A percentile compares a stretch with the other conserved stretches of the same genome.
These are phyloP conservation scores for Acholoe squamosa DNA, from an alignment of 2,888 invertebrate genomes.

Conservation along the genomic window DNA sequence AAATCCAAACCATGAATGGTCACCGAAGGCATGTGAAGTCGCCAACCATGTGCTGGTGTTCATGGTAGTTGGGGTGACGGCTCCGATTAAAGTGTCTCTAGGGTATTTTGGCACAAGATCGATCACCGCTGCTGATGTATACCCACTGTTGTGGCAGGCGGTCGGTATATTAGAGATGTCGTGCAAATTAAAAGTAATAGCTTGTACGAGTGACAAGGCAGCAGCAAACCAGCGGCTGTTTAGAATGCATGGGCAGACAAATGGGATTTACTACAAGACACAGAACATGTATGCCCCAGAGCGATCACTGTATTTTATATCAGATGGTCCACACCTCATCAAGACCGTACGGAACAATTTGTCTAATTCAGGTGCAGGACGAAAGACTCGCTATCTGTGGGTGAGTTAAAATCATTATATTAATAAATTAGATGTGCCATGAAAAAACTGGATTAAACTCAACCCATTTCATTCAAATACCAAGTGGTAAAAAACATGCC, in stretches of 20 bases:
- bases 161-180: conserved; percentile 43
- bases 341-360: conserved; percentile 63
- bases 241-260: conserved; percentile 5
- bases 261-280: neutral
- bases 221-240: conserved; percentile 56
- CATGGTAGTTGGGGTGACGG: conserved; percentile 56
- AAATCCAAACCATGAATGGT: neutral
- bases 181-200: conserved; percentile 59
- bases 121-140: conserved; percentile 48
- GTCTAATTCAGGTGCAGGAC: neutral
- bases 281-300: conserved; percentile 46
- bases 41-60: conserved; percentile 64
- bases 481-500: neutral
- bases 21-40: neutral
- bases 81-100: conserved; percentile 43
- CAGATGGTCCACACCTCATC: conserved; percentile 62
- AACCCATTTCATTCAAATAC: neutral
- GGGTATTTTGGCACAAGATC: conserved; percentile 56
- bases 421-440: neutral
- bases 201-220: conserved; percentile 61
- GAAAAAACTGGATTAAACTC: too few relatives aligned
- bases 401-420: conserved; percentile 29
- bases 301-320: conserved; percentile 51
- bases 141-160: conserved; percentile 63
- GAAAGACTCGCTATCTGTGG: conserved; percentile 48